Percentiles rank a stretch among this genome's conserved stretches.
phyloP scores from a whole-genome alignment of 37 sponge, comb jelly and placozoan genomes.

The Cladorhizidae sp. region DNA sequence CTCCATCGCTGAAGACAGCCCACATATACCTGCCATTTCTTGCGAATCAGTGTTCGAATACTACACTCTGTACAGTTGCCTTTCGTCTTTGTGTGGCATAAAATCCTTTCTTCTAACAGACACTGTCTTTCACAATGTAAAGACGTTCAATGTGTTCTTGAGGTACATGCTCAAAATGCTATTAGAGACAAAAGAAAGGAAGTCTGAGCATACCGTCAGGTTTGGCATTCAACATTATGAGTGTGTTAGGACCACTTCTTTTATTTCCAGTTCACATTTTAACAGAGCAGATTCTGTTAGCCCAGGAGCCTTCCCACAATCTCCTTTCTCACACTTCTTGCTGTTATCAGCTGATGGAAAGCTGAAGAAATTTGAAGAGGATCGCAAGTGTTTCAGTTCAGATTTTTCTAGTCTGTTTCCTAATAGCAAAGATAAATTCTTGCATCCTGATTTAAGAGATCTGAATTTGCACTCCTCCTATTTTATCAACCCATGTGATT shows the following conservation, averaged over 20 bases:
- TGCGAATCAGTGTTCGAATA: slow-evolving; percentile 26
- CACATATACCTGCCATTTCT: slow-evolving; percentile 8
- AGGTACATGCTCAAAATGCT: background rate
- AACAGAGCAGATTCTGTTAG: too few relatives aligned
- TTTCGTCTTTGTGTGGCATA: background rate
- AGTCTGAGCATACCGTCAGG: background rate
- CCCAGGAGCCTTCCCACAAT: slow-evolving; percentile 15
- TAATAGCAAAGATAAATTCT: slow-evolving; percentile 2
- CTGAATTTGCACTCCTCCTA: background rate
- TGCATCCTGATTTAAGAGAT: slow-evolving; percentile 5
- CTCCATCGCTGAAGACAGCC: too few relatives aligned
- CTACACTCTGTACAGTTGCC: slow-evolving; percentile 7
- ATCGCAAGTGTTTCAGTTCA: background rate
- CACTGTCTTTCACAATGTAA: slow-evolving; percentile 10
- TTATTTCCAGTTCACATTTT: background rate
- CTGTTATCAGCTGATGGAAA: slow-evolving; percentile 47
- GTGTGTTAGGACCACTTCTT: too few relatives aligned
- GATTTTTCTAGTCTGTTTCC: background rate
- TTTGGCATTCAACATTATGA: too few relatives aligned
- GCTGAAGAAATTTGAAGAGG: slow-evolving; percentile 38
- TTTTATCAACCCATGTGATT: background rate
- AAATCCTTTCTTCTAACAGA: background rate
- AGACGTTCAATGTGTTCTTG: background rate
- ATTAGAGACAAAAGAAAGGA: background rate
- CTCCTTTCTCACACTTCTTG: slow-evolving; percentile 41